A percentile compares a stretch with the other conserved stretches of the same genome.
These are phyloP conservation scores for Cynopterus sphinx DNA, from an alignment of 2,797 vertebrate species.

Conservation along the genomic window DNA sequence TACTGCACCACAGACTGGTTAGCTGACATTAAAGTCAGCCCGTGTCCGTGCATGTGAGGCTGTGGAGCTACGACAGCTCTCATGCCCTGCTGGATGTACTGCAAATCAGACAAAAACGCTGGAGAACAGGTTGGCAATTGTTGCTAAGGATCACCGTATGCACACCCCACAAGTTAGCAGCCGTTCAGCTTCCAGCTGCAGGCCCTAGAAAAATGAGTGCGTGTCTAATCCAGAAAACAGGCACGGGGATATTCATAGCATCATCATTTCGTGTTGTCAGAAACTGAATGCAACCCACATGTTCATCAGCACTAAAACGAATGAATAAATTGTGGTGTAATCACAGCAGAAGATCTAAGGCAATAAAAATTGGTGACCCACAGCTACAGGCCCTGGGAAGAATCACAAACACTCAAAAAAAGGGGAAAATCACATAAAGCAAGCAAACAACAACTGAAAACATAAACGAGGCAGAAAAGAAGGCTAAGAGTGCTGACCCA, in stretches of 20 bases:
- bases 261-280: neutral
- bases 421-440: neutral
- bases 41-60: fast-evolving
- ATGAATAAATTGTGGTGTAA: neutral
- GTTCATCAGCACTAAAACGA: neutral
- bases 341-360: neutral
- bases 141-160: neutral
- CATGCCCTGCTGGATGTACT: neutral
- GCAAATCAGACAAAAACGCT: neutral
- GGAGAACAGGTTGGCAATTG: neutral
- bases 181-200: neutral
- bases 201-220: neutral
- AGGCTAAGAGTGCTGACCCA: neutral
- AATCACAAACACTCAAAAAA: neutral
- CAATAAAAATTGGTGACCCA: neutral
- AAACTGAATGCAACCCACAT: neutral
- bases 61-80: neutral
- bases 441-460: neutral
- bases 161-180: no score
- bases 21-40: neutral
- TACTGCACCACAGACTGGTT: neutral
- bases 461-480: neutral
- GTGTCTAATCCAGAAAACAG: neutral
- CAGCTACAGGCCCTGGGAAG: neutral
- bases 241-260: neutral